These are phyloP conservation scores for Craniophora ligustri DNA, from an alignment of 2,888 invertebrate species.

Conservation along the genomic window DNA sequence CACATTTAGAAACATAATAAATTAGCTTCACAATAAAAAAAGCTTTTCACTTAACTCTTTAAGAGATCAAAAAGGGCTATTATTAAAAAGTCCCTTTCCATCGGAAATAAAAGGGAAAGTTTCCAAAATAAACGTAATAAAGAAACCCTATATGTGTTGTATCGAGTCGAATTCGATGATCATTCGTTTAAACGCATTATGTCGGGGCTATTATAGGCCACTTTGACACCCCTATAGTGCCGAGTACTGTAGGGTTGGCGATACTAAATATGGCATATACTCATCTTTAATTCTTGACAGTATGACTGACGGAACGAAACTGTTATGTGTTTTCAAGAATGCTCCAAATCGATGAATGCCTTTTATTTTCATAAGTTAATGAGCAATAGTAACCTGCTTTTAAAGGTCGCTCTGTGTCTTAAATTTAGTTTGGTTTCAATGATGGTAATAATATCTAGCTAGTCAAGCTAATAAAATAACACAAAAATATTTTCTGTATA, in stretches of 20 bases:
- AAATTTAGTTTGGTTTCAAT: too few relatives aligned
- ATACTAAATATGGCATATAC: background rate
- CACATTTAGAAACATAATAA: slow-evolving; percentile 31
- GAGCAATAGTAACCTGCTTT: too few relatives aligned
- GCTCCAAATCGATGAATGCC: too few relatives aligned
- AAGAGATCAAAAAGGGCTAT: slow-evolving; percentile 40
- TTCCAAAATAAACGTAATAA: slow-evolving; percentile 51
- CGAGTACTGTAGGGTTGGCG: slow-evolving; percentile 45
- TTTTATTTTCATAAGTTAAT: too few relatives aligned
- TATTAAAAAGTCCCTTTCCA: slow-evolving; percentile 47
- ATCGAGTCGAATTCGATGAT: slow-evolving; percentile 54
- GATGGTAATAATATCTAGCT: too few relatives aligned
- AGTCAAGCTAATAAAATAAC: too few relatives aligned
- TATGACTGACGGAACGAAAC: too few relatives aligned
- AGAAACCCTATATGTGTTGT: slow-evolving; percentile 40
- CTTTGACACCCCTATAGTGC: slow-evolving; percentile 59
- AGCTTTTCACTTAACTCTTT: slow-evolving; percentile 39
- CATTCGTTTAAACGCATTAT: slow-evolving; percentile 60
- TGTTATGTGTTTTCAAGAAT: too few relatives aligned
- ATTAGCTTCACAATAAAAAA: slow-evolving; percentile 41
- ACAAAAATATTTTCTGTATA: too few relatives aligned
- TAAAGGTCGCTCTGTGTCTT: too few relatives aligned
- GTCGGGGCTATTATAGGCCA: slow-evolving; percentile 59
- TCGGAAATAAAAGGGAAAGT: slow-evolving; percentile 45
- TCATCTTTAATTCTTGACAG: too few relatives aligned